Percentiles rank a stretch among this genome's conserved stretches.
These are phyloP conservation scores for Ryuthela nishihirai DNA, from an alignment of 2,888 invertebrate genomes.

Conservation along the genomic window DNA sequence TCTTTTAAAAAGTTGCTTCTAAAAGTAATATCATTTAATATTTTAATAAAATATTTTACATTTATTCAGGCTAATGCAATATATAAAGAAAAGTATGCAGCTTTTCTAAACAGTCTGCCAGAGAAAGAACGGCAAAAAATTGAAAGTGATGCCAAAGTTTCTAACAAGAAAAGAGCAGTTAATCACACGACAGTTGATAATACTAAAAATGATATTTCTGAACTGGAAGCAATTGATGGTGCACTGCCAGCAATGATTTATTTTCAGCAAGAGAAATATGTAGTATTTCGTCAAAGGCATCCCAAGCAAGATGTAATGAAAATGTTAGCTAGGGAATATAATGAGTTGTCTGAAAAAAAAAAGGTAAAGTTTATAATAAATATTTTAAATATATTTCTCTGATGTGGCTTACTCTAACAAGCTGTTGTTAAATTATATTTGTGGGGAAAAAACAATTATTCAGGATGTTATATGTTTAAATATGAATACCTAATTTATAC, in stretches of 20 bases:
- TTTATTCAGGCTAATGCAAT: slow-evolving; percentile 45
- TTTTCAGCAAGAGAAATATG: slow-evolving; percentile 56
- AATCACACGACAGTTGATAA: slow-evolving; percentile 18
- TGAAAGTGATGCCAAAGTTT: slow-evolving; percentile 51
- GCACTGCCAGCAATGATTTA: slow-evolving; percentile 52
- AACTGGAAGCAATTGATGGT: slow-evolving; percentile 38
- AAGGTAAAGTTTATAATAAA: slow-evolving; percentile 38
- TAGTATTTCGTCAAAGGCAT: slow-evolving; percentile 53
- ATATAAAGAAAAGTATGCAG: slow-evolving; percentile 55
- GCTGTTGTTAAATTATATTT: no score
- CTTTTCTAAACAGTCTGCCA: slow-evolving; percentile 55
- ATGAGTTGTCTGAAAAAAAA: slow-evolving; percentile 43
- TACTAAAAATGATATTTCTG: slow-evolving; percentile 17
- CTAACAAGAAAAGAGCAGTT: slow-evolving; percentile 43
- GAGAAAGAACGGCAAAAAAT: slow-evolving; percentile 52
- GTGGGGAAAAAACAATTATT: no score
- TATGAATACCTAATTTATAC: no score
- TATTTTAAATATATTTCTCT: slow-evolving; percentile 53
- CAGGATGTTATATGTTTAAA: no score
- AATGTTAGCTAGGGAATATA: slow-evolving; percentile 43
- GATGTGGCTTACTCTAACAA: slow-evolving; percentile 53
- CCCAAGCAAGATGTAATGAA: slow-evolving; percentile 48
- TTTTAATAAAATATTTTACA: slow-evolving; percentile 1
- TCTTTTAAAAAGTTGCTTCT: slow-evolving; percentile 2
- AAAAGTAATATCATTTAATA: background rate